Evolutionary conservation across 2,888 invertebrate species (phyloP).

Genomic region (Drosophila lutescens): DNA sequence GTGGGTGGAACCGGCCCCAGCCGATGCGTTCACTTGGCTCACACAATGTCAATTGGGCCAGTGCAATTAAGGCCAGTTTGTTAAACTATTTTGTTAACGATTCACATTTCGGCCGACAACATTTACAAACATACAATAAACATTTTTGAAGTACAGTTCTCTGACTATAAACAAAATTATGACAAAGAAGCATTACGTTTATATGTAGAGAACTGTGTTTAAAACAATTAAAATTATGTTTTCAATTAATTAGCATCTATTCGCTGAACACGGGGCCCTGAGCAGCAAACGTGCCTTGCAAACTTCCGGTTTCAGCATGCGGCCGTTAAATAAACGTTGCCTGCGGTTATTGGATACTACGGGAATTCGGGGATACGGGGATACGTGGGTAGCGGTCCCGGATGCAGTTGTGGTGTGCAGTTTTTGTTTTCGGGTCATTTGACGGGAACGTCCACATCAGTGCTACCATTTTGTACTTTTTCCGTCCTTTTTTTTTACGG

Average conservation of each 20-base stretch:
- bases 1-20: background rate
- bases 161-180: too few relatives aligned
- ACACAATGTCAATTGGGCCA: conserved; percentile 35
- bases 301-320: conserved; percentile 63
- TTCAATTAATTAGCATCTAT: conserved; percentile 74
- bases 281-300: conserved; percentile 54
- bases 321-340: background rate
- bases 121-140: too few relatives aligned
- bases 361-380: conserved; percentile 21
- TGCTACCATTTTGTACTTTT: too few relatives aligned
- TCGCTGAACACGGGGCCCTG: conserved; percentile 42
- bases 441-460: too few relatives aligned
- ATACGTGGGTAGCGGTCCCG: conserved; percentile 5
- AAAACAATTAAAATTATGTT: conserved; percentile 27
- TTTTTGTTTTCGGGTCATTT: conserved; percentile 61
- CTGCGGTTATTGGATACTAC: conserved; percentile 47
- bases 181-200: too few relatives aligned
- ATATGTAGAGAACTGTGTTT: background rate
- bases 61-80: too few relatives aligned
- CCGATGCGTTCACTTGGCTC: background rate
- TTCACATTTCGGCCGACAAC: too few relatives aligned
- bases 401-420: conserved; percentile 47
- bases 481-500: too few relatives aligned
- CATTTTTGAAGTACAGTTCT: too few relatives aligned
- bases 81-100: too few relatives aligned